phyloP scores from a whole-genome alignment of 2,888 invertebrate species.

The Cybosia mesomella region DNA sequence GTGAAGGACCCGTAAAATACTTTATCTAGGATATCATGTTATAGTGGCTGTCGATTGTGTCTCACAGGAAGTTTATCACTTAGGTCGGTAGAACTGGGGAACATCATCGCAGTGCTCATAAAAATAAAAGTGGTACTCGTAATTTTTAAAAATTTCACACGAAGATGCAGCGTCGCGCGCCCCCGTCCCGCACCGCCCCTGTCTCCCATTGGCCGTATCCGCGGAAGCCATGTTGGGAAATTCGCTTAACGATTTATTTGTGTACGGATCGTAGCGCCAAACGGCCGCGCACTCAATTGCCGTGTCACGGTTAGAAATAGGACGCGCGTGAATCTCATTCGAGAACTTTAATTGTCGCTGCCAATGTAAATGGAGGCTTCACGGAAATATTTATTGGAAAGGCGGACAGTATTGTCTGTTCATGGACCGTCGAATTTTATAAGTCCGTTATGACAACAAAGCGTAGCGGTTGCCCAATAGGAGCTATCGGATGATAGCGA shows the following conservation, averaged over 20 bases:
- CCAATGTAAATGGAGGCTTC: constrained; percentile 54
- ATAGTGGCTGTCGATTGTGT: constrained; percentile 58
- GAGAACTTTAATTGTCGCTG: constrained; percentile 57
- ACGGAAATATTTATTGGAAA: constrained; percentile 61
- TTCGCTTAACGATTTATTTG: constrained; percentile 81
- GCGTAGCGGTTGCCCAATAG: constrained; percentile 83
- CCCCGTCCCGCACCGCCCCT: constrained; percentile 63
- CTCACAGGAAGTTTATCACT: constrained; percentile 57
- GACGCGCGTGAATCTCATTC: constrained; percentile 64
- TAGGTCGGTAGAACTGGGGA: constrained; percentile 49
- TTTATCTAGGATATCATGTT: constrained; percentile 41
- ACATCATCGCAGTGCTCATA: constrained; percentile 65
- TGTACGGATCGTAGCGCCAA: constrained; percentile 67
- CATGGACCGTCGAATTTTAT: constrained; percentile 74
- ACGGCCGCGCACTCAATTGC: constrained; percentile 63
- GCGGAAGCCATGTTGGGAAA: constrained; percentile 83
- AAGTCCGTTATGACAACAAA: constrained; percentile 83
- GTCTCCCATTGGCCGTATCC: constrained; percentile 67
- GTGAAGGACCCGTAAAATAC: constrained; percentile 13
- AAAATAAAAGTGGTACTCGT: constrained; percentile 67
- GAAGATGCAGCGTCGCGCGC: constrained; percentile 66
- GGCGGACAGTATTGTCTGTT: constrained; percentile 65
- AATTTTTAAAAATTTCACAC: constrained; percentile 76
- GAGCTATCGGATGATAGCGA: constrained; percentile 79
- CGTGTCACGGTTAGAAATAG: constrained; percentile 62